These are phyloP conservation scores for Drosophila grimshawi DNA, from an alignment of 1,140 invertebrate genomes.

Conservation along the genomic window DNA sequence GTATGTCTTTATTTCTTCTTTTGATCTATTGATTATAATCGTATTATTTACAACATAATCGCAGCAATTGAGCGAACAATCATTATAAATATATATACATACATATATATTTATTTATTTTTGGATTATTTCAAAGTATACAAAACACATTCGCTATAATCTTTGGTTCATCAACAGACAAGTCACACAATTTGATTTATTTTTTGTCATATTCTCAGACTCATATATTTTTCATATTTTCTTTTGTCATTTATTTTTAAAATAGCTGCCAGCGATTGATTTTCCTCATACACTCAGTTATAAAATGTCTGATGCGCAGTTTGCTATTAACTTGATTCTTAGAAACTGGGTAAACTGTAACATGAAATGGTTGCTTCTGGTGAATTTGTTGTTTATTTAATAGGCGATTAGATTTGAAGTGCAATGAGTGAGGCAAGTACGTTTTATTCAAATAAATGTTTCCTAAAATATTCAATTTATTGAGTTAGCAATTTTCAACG, in stretches of 20 bases:
- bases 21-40: too few species aligned
- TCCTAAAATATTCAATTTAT: constrained; percentile 42
- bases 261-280: constrained; percentile 1
- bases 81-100: not conserved
- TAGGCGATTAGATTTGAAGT: too few species aligned
- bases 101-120: not conserved
- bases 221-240: not conserved
- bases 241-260: not conserved
- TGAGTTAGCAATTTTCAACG: constrained; percentile 36
- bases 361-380: not conserved
- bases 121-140: not conserved
- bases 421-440: not conserved
- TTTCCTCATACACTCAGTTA: not conserved
- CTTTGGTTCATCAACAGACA: not conserved
- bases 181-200: not conserved
- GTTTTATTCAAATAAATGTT: too few species aligned
- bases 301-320: not conserved
- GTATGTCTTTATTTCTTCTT: not conserved
- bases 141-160: not conserved
- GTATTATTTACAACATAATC: too few species aligned
- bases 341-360: not conserved
- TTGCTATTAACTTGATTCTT: not conserved
- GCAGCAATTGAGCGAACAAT: too few species aligned
- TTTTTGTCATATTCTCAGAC: not conserved
- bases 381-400: constrained; percentile 8